Base-by-base conservation (phyloP, 2,113 vertebrate genomes). In the Dicentrarchus labrax region DNA sequence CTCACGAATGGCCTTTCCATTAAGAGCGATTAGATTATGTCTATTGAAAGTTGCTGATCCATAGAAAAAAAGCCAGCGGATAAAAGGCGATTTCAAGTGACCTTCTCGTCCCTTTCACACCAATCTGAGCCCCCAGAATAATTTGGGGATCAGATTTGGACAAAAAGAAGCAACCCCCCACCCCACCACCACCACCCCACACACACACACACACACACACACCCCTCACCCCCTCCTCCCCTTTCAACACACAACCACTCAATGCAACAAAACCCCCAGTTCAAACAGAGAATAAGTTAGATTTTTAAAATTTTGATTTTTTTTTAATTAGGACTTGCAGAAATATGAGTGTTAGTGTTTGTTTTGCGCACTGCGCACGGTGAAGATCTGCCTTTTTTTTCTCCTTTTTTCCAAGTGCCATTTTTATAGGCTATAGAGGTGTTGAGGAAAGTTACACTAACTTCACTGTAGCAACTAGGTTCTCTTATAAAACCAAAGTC, bases 81-180 rank as follows among this genome's bases (percentile, higher is more conserved):
- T 97, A 96, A 99, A 98, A 98, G 96, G 96, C 96, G 96, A 98
- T 97, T 98, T 98, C 96, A 96, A 97, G 96, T 97, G 97, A 99
- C 96, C 97, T 96, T 95, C 94, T 96, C 95, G 89, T 97, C 96
- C 96, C 94, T 97, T 98, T 98, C 97, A 98, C 97, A 97, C 96
- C 96, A 97, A 96, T 95, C 96, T 97, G 96, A 97, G 96, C 95
- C 95, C 91, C 93, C 95, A 84, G 95, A 97, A 97, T 97, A 91
- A 96, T 95, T 96, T 94, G 92, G 96, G 95, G 96, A 97, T 97
- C 96, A 96, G 94, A 93, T 91, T 93, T 91, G 95, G 95, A 97
- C 96, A 97, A 98, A 98, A 61, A 85, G 69, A 60, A 60, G 94
- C 54, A 6, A 16, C 88, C 85, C 85, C 68, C 62, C 92, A 91